phyloP scores from a whole-genome alignment of 2,888 invertebrate species.

The Dryobota labecula region DNA sequence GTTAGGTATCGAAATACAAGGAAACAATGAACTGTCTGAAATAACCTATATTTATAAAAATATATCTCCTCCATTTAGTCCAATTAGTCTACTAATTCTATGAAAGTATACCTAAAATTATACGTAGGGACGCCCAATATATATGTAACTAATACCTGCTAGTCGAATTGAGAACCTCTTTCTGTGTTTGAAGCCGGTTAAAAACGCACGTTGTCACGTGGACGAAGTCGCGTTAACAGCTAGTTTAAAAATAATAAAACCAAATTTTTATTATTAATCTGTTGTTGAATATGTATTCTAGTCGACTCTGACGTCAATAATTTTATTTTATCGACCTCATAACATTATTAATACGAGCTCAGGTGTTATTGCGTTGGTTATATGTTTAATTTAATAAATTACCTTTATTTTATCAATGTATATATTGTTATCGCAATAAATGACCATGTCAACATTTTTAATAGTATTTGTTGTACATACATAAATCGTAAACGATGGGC shows the following conservation, averaged over 20 bases:
- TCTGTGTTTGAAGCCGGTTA: background rate
- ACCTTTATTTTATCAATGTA: no score
- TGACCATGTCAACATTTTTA: background rate
- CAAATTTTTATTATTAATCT: conserved; percentile 8
- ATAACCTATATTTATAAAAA: no score
- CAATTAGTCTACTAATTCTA: no score
- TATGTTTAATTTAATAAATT: background rate
- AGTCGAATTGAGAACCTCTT: background rate
- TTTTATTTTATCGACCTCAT: conserved; percentile 31
- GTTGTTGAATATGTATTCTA: conserved; percentile 10
- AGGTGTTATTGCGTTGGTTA: conserved; percentile 3
- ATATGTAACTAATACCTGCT: background rate
- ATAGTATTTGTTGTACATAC: background rate
- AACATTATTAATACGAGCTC: conserved; percentile 13
- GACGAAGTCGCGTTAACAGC: background rate
- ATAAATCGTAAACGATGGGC: background rate
- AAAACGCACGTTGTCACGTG: background rate
- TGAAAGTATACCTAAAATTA: background rate
- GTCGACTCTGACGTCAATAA: conserved; percentile 57
- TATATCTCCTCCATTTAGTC: no score
- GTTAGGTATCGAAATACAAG: no score
- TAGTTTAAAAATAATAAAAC: conserved; percentile 10
- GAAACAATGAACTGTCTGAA: no score
- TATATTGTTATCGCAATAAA: no score
- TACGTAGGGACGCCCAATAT: background rate